These are phyloP conservation scores for Hydroisotoma schaefferi DNA, from an alignment of 2,888 invertebrate species.

Conservation along the genomic window DNA sequence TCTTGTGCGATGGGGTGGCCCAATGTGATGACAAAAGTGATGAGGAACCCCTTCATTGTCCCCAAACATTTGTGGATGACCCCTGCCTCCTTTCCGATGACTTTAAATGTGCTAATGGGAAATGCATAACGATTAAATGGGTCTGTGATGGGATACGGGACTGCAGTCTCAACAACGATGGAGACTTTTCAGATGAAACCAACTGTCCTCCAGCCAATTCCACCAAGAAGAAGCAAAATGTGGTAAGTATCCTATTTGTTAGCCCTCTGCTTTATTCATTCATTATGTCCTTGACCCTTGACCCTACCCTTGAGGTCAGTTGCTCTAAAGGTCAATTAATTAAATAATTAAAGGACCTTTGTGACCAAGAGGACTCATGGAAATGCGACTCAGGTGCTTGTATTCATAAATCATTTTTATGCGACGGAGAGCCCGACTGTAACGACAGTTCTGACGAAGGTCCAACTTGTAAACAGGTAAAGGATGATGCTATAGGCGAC, in stretches of 20 bases:
- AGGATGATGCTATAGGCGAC: background rate
- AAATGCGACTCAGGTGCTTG: slow-evolving; percentile 55
- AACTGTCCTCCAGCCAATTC: too few relatives aligned
- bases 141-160: slow-evolving; percentile 49
- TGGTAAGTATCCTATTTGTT: too few relatives aligned
- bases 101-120: slow-evolving; percentile 62
- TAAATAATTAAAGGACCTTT: slow-evolving; percentile 2
- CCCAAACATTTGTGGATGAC: too few relatives aligned
- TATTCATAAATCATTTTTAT: slow-evolving; percentile 54
- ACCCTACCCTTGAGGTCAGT: too few relatives aligned
- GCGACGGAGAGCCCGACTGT: slow-evolving; percentile 57
- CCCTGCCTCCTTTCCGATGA: slow-evolving; percentile 50
- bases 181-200: slow-evolving; percentile 53
- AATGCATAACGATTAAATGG: slow-evolving; percentile 49
- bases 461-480: slow-evolving; percentile 5
- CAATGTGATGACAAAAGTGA: background rate
- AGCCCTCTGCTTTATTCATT: too few relatives aligned
- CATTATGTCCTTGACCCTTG: too few relatives aligned
- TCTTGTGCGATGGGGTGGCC: background rate
- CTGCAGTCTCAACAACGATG: slow-evolving; percentile 39
- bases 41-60: background rate
- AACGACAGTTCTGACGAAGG: slow-evolving; percentile 54
- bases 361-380: background rate
- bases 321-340: too few relatives aligned
- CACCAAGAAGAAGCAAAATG: too few relatives aligned